Evolutionary conservation across 2,113 vertebrate genomes (phyloP).

Genomic region (Alligator sinensis): DNA sequence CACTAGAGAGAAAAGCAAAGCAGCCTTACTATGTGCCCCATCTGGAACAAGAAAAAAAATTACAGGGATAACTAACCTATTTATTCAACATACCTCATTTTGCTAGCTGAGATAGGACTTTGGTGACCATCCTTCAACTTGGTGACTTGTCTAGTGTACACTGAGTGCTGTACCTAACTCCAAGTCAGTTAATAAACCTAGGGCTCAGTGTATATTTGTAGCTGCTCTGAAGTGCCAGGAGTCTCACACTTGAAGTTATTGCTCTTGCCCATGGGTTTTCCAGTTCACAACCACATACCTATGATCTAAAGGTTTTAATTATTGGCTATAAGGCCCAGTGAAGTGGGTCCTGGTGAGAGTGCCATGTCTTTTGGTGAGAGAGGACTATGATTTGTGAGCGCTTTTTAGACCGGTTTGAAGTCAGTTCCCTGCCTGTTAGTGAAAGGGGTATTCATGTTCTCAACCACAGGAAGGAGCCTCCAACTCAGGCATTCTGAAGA

Average conservation of each 20-base stretch:
- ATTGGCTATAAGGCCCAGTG: background rate
- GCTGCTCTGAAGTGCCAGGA: background rate
- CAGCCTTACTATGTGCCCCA: background rate
- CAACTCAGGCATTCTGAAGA: background rate
- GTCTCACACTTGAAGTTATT: background rate
- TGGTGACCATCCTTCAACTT: background rate
- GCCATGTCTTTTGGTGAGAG: background rate
- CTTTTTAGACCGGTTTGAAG: background rate
- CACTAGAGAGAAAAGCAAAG: background rate
- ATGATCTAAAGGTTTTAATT: background rate
- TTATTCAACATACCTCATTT: background rate
- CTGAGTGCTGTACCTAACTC: background rate
- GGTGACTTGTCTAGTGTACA: background rate
- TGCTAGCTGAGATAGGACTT: background rate
- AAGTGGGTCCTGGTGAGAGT: background rate
- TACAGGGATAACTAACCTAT: background rate
- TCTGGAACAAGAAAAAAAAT: too few relatives aligned
- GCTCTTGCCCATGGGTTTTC: background rate
- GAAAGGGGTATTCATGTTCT: background rate
- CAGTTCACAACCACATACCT: background rate
- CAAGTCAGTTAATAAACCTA: background rate
- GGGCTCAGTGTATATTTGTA: background rate
- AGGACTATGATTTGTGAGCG: too few relatives aligned
- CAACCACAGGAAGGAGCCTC: background rate
- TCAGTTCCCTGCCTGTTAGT: background rate